Evolutionary conservation across 2,888 invertebrate species (phyloP).

Genomic region (Callyntrura sp.): DNA sequence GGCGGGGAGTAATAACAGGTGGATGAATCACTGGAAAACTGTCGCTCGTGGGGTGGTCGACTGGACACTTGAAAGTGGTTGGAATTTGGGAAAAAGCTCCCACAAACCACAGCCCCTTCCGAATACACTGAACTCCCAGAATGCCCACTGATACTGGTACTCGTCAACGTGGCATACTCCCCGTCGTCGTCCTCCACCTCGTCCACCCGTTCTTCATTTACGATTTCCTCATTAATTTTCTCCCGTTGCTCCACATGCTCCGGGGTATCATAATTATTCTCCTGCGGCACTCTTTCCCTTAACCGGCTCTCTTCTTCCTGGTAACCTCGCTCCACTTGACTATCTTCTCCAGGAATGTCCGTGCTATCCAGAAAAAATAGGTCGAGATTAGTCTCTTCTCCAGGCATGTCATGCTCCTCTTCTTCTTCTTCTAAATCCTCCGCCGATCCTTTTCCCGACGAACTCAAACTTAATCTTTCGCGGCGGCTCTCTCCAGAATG

Average conservation of each 20-base stretch:
- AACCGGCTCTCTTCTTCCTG: constrained; percentile 67
- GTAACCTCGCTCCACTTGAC: constrained; percentile 20
- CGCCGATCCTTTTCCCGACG: constrained; percentile 62
- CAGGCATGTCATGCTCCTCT: constrained; percentile 34
- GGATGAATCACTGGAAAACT: constrained; percentile 74
- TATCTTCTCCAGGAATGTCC: not conserved
- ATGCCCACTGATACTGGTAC: not conserved
- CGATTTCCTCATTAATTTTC: no score
- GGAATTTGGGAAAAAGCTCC: constrained; percentile 69
- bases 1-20: not conserved
- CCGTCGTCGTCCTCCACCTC: constrained; percentile 7
- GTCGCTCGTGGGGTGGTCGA: constrained; percentile 69
- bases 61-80: constrained; percentile 44
- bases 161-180: constrained; percentile 27
- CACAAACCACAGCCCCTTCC: constrained; percentile 63
- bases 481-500: not conserved
- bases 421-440: constrained; percentile 75
- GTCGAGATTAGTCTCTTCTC: constrained; percentile 65
- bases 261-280: constrained; percentile 74
- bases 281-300: constrained; percentile 65
- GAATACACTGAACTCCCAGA: not conserved
- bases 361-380: constrained; percentile 67
- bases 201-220: no score
- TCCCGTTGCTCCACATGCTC: constrained; percentile 67
- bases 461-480: constrained; percentile 46